Evolutionary conservation across 2,797 vertebrate genomes (phyloP).

Genomic region (Pterois miles): DNA sequence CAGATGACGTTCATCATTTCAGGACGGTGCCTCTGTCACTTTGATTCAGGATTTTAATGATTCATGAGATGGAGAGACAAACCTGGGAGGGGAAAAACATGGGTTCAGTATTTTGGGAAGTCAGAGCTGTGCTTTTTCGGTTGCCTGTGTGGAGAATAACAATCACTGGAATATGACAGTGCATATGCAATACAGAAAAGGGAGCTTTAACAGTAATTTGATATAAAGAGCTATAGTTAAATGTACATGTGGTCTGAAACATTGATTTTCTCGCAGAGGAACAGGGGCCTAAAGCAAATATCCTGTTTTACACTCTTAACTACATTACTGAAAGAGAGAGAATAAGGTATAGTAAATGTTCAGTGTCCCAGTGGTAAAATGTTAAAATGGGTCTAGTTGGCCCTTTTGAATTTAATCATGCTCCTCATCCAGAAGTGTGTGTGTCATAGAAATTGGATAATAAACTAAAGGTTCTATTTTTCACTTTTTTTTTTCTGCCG

Average conservation of each 20-base stretch:
- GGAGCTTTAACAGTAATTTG: neutral
- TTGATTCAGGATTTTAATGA: constrained; percentile 57
- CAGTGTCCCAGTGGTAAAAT: constrained; percentile 28
- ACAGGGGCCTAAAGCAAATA: constrained; percentile 16
- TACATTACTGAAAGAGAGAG: constrained; percentile 18
- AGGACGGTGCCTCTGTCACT: constrained; percentile 28
- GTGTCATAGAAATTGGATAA: constrained; percentile 36
- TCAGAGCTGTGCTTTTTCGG: constrained; percentile 19
- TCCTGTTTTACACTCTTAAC: constrained; percentile 20
- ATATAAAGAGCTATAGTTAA: constrained; percentile 9
- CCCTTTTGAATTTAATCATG: constrained; percentile 42
- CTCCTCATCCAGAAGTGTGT: constrained; percentile 30
- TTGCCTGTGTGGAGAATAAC: constrained; percentile 31
- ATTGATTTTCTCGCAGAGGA: constrained; percentile 19
- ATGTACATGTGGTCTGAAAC: constrained; percentile 43
- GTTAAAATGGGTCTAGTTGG: constrained; percentile 37
- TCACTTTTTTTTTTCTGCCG: constrained; percentile 14
- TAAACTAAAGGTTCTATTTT: constrained; percentile 34
- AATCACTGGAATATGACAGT: constrained; percentile 17
- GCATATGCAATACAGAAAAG: neutral
- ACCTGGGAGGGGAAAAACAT: constrained; percentile 7
- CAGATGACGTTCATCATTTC: constrained; percentile 55
- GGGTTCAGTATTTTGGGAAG: constrained; percentile 35
- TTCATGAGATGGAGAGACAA: constrained; percentile 56
- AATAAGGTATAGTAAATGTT: constrained; percentile 38